These are phyloP conservation scores for Ptychadena robeensis DNA, from an alignment of 2,797 vertebrate genomes.

Conservation along the genomic window DNA sequence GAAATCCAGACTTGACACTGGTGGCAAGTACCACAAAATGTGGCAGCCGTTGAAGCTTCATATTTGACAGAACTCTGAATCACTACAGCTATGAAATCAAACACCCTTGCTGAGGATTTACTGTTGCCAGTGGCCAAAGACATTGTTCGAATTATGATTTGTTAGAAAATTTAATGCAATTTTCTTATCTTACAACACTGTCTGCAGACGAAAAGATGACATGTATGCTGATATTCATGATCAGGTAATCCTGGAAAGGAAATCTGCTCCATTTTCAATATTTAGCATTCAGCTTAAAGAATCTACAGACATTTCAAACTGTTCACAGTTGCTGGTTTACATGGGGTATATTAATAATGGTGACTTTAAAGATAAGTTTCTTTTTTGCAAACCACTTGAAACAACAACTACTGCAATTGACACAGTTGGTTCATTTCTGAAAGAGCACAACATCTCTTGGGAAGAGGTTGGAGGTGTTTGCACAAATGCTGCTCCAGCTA, in stretches of 20 bases:
- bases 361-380: constrained; percentile 51
- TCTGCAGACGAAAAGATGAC: constrained; percentile 54
- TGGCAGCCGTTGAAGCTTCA: constrained; percentile 43
- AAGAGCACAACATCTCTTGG: constrained; percentile 34
- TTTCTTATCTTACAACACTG: constrained; percentile 50
- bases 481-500: constrained; percentile 32
- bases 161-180: constrained; percentile 33
- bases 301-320: constrained; percentile 52
- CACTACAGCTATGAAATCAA: constrained; percentile 24
- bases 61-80: constrained; percentile 35
- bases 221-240: constrained; percentile 56
- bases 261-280: constrained; percentile 48
- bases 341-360: constrained; percentile 34
- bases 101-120: constrained; percentile 52
- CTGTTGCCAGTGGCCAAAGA: constrained; percentile 49
- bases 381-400: constrained; percentile 46
- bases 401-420: constrained; percentile 33
- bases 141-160: constrained; percentile 43
- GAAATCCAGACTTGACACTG: constrained; percentile 51
- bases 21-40: constrained; percentile 46
- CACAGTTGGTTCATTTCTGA: constrained; percentile 24
- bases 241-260: constrained; percentile 57
- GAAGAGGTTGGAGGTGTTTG: constrained; percentile 37
- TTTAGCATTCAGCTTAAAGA: constrained; percentile 39
- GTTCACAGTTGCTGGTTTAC: constrained; percentile 38